phyloP scores from a whole-genome alignment of 2,888 invertebrate genomes.

The Baronia brevicornis region DNA sequence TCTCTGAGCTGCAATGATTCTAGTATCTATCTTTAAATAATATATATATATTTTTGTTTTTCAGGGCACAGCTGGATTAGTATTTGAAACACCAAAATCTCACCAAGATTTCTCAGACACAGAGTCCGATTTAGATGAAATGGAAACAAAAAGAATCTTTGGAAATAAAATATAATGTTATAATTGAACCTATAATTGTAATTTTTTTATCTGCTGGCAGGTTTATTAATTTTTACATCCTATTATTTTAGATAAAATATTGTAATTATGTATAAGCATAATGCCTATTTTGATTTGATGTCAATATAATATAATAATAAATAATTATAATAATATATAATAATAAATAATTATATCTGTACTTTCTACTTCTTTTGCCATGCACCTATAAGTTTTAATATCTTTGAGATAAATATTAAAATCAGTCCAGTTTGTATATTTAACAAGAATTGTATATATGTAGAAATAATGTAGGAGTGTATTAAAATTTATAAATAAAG shows the following conservation, averaged over 20 bases:
- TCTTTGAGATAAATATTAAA: too few species aligned
- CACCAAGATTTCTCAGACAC: conserved; percentile 47
- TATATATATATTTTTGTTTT: too few species aligned
- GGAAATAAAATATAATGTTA: conserved; percentile 16
- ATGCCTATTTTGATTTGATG: conserved; percentile 23
- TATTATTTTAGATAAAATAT: conserved; percentile 15
- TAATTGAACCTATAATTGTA: neutral
- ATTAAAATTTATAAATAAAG: too few species aligned
- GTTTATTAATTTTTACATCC: conserved; percentile 10
- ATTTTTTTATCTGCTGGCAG: conserved; percentile 13
- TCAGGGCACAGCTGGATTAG: conserved; percentile 38
- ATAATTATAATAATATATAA: conserved; percentile 9
- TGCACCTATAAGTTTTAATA: too few species aligned
- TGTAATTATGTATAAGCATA: conserved; percentile 36
- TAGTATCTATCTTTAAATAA: too few species aligned
- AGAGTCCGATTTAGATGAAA: conserved; percentile 51
- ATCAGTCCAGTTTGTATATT: too few species aligned
- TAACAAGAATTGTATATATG: too few species aligned
- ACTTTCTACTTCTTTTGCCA: too few species aligned
- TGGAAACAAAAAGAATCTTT: conserved; percentile 30
- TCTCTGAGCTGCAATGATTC: too few species aligned
- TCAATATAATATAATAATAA: conserved; percentile 13
- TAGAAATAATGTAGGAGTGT: too few species aligned
- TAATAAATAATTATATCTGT: too few species aligned
- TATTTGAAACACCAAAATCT: conserved; percentile 28